Evolutionary conservation across 2,797 vertebrate species (phyloP).

Genomic region (Liparis tanakae): DNA sequence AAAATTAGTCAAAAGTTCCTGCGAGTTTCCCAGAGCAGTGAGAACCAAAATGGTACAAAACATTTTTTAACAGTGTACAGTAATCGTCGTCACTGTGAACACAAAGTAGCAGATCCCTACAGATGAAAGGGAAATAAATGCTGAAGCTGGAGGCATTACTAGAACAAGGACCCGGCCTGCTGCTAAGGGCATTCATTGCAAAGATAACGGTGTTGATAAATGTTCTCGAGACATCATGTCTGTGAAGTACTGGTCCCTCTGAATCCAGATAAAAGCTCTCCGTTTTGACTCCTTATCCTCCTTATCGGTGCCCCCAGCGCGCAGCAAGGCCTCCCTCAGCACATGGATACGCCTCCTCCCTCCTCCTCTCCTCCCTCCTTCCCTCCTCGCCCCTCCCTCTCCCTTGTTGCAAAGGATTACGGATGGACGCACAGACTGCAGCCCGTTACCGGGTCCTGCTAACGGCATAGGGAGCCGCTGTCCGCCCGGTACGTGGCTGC

Average conservation of each 20-base stretch:
- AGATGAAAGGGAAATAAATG: not conserved
- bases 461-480: slow-evolving; percentile 45
- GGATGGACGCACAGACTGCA: slow-evolving; percentile 68
- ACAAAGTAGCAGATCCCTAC: not conserved
- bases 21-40: too few species aligned
- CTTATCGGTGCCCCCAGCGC: slow-evolving; percentile 31
- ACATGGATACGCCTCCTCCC: slow-evolving; percentile 42
- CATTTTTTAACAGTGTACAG: not conserved
- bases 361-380: slow-evolving; percentile 20
- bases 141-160: not conserved
- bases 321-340: slow-evolving; percentile 40
- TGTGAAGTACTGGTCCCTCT: not conserved
- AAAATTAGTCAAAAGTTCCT: not conserved
- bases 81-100: not conserved
- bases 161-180: not conserved
- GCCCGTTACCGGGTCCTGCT: slow-evolving; percentile 63
- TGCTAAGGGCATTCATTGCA: not conserved
- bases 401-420: slow-evolving; percentile 68
- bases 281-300: slow-evolving; percentile 30
- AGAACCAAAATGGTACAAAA: not conserved
- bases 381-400: slow-evolving; percentile 31
- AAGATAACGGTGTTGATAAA: not conserved
- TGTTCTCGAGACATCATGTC: not conserved
- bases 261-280: slow-evolving; percentile 22
- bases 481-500: slow-evolving; percentile 59